Evolutionary conservation across 2,797 vertebrate genomes (phyloP).

Genomic region (Anniella stebbinsi): DNA sequence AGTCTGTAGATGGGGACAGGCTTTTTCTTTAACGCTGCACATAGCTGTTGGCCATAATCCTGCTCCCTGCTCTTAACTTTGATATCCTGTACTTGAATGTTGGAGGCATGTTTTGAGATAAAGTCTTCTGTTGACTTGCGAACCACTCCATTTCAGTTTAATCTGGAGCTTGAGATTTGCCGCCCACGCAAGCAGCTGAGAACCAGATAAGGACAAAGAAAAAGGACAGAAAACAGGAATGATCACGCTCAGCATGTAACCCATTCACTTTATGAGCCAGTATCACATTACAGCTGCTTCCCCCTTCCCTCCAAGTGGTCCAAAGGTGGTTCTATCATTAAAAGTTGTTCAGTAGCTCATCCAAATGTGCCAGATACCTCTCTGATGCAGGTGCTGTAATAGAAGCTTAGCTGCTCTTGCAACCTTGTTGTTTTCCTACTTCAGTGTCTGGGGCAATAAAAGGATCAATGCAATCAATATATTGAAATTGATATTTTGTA

Average conservation of each 20-base stretch:
- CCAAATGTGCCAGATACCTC: constrained; percentile 51
- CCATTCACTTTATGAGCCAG: constrained; percentile 19
- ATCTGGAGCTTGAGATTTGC: constrained; percentile 35
- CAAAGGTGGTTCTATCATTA: constrained; percentile 21
- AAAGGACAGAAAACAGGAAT: constrained; percentile 6
- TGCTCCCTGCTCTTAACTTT: constrained; percentile 52
- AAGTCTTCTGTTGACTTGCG: constrained; percentile 29
- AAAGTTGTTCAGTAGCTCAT: constrained; percentile 42
- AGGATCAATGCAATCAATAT: constrained; percentile 29
- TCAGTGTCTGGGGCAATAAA: constrained; percentile 48
- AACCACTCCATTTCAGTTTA: constrained; percentile 32
- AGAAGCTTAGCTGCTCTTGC: constrained; percentile 47
- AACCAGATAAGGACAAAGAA: constrained; percentile 36
- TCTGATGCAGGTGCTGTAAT: constrained; percentile 26
- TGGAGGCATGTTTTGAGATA: constrained; percentile 49
- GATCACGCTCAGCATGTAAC: constrained; percentile 3
- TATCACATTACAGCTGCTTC: constrained; percentile 18
- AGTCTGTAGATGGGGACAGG: neutral
- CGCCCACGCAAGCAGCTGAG: constrained; percentile 25
- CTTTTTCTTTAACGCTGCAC: constrained; percentile 46
- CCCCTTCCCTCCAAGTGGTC: neutral
- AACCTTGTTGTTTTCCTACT: neutral
- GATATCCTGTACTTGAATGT: constrained; percentile 49
- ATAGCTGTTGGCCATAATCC: constrained; percentile 48
- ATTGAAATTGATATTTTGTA: constrained; percentile 15